Evolutionary conservation across 2,888 invertebrate genomes (phyloP), one percentile per base, ranked within the genome.

Genomic region (Endotricha flammealis): DNA sequence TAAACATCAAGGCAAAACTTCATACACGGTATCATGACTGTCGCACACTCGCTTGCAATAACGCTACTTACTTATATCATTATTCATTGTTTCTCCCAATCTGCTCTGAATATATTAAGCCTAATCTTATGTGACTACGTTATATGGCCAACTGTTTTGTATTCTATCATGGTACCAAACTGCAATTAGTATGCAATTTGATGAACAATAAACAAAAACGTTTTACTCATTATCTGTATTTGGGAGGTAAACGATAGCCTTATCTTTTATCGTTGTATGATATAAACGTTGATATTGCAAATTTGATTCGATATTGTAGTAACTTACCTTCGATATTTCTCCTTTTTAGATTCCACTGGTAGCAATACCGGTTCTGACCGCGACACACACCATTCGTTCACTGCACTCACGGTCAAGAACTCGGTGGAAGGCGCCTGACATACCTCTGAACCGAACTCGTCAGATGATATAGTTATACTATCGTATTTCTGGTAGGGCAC

Each of bases 301-400:
- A 78, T 73, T 73, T 76, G 66, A 46, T 44, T 46, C 38, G 44
- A 52, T 65, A 64, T 60, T 62, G 57, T 51, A 61, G 51, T 58
- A 46, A 58, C 81, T 81, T 70, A 87, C 87, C 87, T 85, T 70
- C 81, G 70, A 74, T 86, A 86, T 67, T 87, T 87, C 61, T 86
- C 86, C 69, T 82, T 83, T 74, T 87, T 86, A 17, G 80, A 71
- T 75, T 85, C 81, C 52, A 78, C 73, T 41, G 77, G 81, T 54
- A 83, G 57, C 54, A 79, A 67, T 60, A 76, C 70, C 59, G 82
- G 77, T 64, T 78, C 76, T 44, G 81, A 75, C 64, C 80, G 78
- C 50, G 81, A 70, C 50, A 85, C 71, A 66, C 85, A 85, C 82
- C 85, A 87, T 60, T 85, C 85, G 64, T 86, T 86, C 64, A 86